These are phyloP conservation scores for Falco novaeseelandiae DNA, from an alignment of 2,797 vertebrate genomes.

Conservation along the genomic window DNA sequence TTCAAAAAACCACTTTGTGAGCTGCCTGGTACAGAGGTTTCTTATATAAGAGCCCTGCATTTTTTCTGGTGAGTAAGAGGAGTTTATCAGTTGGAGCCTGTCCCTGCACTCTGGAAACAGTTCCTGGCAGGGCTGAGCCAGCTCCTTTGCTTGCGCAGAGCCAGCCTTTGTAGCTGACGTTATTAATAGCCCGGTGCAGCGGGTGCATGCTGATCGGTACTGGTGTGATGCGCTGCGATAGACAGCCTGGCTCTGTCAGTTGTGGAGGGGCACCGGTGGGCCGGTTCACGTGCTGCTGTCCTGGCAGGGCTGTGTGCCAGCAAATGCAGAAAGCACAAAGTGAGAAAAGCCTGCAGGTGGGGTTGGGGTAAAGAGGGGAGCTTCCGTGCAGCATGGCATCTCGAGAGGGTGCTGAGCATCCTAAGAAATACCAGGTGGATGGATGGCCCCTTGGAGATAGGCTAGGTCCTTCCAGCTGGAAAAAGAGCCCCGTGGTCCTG, in stretches of 20 bases:
- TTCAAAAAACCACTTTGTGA: background rate
- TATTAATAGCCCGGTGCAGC: background rate
- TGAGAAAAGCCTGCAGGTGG: background rate
- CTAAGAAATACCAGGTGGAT: background rate
- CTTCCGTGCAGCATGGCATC: accelerated
- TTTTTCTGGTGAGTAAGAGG: slow-evolving; percentile 22
- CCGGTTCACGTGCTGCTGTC: background rate
- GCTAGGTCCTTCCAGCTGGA: background rate
- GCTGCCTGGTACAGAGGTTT: background rate
- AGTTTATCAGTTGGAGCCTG: background rate
- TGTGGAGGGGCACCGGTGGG: background rate
- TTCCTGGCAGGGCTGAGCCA: background rate
- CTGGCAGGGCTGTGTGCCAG: background rate
- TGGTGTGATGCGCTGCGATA: background rate
- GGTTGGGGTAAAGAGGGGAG: background rate
- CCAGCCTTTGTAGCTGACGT: background rate
- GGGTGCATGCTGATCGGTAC: background rate
- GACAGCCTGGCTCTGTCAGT: background rate
- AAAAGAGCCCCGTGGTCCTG: background rate
- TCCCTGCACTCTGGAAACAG: background rate
- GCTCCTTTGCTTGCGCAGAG: background rate
- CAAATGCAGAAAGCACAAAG: background rate
- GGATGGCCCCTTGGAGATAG: background rate
- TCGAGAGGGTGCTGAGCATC: background rate
- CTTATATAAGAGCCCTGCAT: background rate